These are phyloP conservation scores for Euzophera pinguis DNA, from an alignment of 2,888 invertebrate species.

Conservation along the genomic window DNA sequence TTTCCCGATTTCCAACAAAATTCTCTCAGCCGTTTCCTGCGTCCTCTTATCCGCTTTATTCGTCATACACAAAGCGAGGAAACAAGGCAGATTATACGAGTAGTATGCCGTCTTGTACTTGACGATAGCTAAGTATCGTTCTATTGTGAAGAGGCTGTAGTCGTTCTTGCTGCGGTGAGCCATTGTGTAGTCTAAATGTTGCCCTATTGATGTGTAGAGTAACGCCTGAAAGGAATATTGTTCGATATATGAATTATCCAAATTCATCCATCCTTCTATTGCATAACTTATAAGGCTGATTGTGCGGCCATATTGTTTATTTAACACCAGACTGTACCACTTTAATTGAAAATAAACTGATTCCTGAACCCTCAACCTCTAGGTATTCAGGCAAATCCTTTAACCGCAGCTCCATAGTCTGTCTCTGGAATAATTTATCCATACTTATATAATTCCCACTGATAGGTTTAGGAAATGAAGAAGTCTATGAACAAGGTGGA, in stretches of 20 bases:
- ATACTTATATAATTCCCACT: too few species aligned
- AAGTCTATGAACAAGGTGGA: too few species aligned
- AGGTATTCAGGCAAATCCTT: too few species aligned
- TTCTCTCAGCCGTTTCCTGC: slow-evolving; percentile 85
- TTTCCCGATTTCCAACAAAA: slow-evolving; percentile 91
- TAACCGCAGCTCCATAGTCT: too few species aligned
- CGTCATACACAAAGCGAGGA: slow-evolving; percentile 89
- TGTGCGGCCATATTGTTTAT: too few species aligned
- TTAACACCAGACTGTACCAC: too few species aligned
- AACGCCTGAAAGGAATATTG: slow-evolving; percentile 36
- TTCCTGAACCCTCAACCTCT: too few species aligned
- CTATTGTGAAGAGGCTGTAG: slow-evolving; percentile 83
- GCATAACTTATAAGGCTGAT: too few species aligned
- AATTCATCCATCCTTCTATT: too few species aligned
- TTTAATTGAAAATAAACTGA: too few species aligned
- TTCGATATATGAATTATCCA: background rate
- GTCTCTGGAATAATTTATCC: too few species aligned
- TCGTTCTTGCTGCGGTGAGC: slow-evolving; percentile 48
- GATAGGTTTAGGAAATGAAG: too few species aligned
- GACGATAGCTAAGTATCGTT: slow-evolving; percentile 89
- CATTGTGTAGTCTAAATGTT: slow-evolving; percentile 86
- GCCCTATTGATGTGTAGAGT: slow-evolving; percentile 86
- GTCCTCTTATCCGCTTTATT: slow-evolving; percentile 83
- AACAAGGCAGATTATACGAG: slow-evolving; percentile 91
- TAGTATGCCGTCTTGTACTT: slow-evolving; percentile 94